A percentile compares a stretch with the other conserved stretches of the same genome.
phyloP scores from a whole-genome alignment of 2,888 invertebrate genomes.

The Eupithecia abbreviata region DNA sequence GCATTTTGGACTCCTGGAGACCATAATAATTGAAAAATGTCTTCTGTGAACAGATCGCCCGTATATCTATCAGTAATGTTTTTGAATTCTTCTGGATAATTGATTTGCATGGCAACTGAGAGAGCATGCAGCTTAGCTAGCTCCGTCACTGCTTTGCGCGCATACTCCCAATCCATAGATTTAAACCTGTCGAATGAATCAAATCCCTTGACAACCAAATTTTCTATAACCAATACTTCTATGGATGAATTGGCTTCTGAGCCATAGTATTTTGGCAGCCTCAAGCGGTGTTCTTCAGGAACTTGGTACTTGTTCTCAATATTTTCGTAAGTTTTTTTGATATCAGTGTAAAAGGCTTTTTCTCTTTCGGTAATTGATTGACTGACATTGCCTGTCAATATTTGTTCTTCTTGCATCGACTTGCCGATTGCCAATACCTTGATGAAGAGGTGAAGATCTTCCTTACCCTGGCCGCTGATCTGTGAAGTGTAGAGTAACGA shows the following conservation, averaged over 20 bases:
- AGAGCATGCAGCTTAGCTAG: conserved; percentile 63
- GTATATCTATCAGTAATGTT: neutral
- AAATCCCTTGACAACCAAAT: conserved; percentile 52
- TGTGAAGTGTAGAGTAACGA: conserved; percentile 14
- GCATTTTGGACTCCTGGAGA: conserved; percentile 27
- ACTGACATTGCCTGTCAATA: neutral
- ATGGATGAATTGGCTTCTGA: conserved; percentile 36
- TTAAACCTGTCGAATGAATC: conserved; percentile 50
- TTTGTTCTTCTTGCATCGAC: conserved; percentile 5
- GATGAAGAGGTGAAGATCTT: conserved; percentile 19
- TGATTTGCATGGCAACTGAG: conserved; percentile 56
- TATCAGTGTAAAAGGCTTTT: conserved; percentile 28
- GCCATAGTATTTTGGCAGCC: conserved; percentile 48
- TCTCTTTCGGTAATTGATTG: conserved; percentile 12
- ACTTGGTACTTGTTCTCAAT: conserved; percentile 37
- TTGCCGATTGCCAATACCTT: conserved; percentile 19
- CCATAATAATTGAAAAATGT: conserved; percentile 10
- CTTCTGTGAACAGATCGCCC: conserved; percentile 4
- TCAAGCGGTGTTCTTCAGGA: conserved; percentile 44
- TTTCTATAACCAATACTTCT: conserved; percentile 58
- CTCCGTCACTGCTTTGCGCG: conserved; percentile 46
- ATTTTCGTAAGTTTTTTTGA: conserved; percentile 30
- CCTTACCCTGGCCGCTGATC: conserved; percentile 9
- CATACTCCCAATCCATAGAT: conserved; percentile 54
- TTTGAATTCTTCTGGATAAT: conserved; percentile 51